These are phyloP conservation scores for Halictus rubicundus DNA, from an alignment of 1,140 invertebrate species.

Conservation along the genomic window DNA sequence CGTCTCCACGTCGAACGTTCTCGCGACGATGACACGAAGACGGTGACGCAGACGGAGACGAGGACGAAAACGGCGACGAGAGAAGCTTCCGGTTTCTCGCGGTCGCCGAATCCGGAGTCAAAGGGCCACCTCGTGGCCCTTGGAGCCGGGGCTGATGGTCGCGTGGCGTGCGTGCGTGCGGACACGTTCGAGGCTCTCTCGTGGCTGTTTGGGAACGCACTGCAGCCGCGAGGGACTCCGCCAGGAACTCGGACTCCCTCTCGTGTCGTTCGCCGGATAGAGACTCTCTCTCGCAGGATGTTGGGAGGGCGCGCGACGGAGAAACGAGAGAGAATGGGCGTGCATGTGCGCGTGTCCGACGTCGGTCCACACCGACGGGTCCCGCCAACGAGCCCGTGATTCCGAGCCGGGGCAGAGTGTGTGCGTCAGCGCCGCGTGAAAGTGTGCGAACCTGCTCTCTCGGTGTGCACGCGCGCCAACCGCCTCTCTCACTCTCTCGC, in stretches of 20 bases:
- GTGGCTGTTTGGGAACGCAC: constrained; percentile 65
- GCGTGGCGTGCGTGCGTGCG: constrained; percentile 46
- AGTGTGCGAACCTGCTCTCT: not conserved
- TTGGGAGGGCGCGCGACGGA: constrained; percentile 35
- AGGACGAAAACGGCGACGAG: too few relatives aligned
- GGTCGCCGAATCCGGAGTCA: too few relatives aligned
- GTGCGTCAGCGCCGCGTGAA: not conserved
- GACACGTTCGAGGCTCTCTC: constrained; percentile 61
- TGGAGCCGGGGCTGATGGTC: too few relatives aligned
- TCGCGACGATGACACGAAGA: too few relatives aligned
- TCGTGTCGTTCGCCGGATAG: constrained; percentile 61
- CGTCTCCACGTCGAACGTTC: too few relatives aligned
- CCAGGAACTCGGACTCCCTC: constrained; percentile 64
- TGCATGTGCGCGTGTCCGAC: constrained; percentile 3
- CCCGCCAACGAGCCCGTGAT: not conserved
- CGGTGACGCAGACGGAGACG: too few relatives aligned
- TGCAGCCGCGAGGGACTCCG: constrained; percentile 63
- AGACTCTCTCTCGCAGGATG: constrained; percentile 60
- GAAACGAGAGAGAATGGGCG: not conserved
- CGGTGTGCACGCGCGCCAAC: not conserved
- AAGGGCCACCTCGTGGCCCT: too few relatives aligned
- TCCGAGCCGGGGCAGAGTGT: not conserved
- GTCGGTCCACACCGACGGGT: too few relatives aligned
- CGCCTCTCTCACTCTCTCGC: too few relatives aligned
- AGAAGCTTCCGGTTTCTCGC: too few relatives aligned